These are phyloP conservation scores for Sebastes jordani DNA, from an alignment of 2,797 vertebrate species.

Conservation along the genomic window DNA sequence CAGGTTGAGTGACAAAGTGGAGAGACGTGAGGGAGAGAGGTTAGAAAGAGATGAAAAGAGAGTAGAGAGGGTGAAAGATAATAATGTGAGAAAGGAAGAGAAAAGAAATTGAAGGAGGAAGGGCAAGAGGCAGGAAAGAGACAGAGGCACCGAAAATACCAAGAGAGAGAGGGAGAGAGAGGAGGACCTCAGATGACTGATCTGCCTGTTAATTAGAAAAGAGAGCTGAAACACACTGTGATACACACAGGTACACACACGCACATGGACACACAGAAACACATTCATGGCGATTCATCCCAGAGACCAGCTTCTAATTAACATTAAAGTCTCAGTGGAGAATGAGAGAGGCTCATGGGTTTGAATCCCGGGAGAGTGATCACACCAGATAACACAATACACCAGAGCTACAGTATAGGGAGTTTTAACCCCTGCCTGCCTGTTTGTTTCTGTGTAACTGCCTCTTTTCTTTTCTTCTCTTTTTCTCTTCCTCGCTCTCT, in stretches of 20 bases:
- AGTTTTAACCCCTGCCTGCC: constrained; percentile 48
- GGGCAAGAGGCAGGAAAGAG: constrained; percentile 22
- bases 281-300: constrained; percentile 71
- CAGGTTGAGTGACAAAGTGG: neutral
- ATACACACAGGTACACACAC: constrained; percentile 44
- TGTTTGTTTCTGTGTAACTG: neutral
- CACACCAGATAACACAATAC: constrained; percentile 58
- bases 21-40: neutral
- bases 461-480: neutral
- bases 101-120: constrained; percentile 34
- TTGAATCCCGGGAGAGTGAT: constrained; percentile 70
- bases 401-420: constrained; percentile 20
- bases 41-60: neutral
- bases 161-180: constrained; percentile 41
- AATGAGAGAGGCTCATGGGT: constrained; percentile 70
- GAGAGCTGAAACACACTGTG: constrained; percentile 60
- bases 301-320: constrained; percentile 77
- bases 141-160: constrained; percentile 37
- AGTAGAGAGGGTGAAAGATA: constrained; percentile 1
- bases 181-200: constrained; percentile 73
- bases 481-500: neutral
- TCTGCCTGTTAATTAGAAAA: constrained; percentile 78
- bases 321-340: constrained; percentile 76
- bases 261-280: constrained; percentile 54
- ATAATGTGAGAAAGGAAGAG: constrained; percentile 4